These are phyloP conservation scores for Ictalurus furcatus DNA, from an alignment of 2,113 vertebrate genomes.

Conservation along the genomic window DNA sequence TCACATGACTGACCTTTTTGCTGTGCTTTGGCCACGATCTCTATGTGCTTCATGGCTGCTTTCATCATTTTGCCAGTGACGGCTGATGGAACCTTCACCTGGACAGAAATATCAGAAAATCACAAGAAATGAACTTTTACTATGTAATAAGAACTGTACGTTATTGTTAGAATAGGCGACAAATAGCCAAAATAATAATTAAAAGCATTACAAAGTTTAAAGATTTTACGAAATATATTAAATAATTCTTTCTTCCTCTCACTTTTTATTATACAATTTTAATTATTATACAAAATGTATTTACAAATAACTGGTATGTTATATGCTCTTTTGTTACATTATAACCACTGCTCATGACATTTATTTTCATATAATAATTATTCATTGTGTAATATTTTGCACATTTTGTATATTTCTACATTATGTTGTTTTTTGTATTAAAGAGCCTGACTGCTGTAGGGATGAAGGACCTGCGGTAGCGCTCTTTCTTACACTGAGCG, in stretches of 20 bases:
- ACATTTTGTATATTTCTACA: no score
- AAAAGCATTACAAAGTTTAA: not conserved
- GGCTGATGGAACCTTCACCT: slow-evolving; percentile 88
- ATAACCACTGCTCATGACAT: not conserved
- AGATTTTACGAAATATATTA: not conserved
- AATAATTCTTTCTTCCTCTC: not conserved
- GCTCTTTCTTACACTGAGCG: no score
- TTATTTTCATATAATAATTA: not conserved
- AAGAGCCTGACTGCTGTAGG: no score
- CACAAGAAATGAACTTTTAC: not conserved
- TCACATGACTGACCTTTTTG: slow-evolving; percentile 78
- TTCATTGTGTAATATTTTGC: not conserved
- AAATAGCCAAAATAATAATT: not conserved
- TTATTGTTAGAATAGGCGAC: no score
- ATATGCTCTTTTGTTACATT: not conserved
- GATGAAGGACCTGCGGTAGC: no score
- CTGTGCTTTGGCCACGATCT: slow-evolving; percentile 84
- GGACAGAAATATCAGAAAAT: slow-evolving; percentile 5
- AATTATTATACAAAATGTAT: not conserved
- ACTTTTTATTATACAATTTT: not conserved
- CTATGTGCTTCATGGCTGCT: slow-evolving; percentile 91
- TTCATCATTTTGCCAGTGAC: slow-evolving; percentile 90
- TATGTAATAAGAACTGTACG: not conserved
- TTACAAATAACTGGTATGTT: not conserved
- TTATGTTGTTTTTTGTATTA: no score